Percentiles rank a stretch among this genome's conserved stretches.
Conservation (phyloP, 2,797 vertebrate genomes). For the Paratrypauchen microcephalus region DNA sequence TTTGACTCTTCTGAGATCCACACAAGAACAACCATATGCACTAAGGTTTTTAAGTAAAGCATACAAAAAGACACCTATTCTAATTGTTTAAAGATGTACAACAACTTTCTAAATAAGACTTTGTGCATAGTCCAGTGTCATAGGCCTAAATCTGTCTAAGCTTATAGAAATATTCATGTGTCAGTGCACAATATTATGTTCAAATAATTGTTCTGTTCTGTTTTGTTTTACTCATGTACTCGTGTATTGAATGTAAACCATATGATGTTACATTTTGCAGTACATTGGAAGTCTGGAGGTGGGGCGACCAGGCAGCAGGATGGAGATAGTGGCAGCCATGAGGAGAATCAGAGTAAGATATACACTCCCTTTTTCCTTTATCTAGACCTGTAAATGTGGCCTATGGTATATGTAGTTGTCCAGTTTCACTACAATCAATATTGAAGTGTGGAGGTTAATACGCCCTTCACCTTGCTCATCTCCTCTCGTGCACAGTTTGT, state of each 20-base stretch:
- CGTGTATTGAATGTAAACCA: neutral
- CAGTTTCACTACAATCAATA: neutral
- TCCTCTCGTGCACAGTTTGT: conserved; percentile 19
- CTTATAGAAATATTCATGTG: neutral
- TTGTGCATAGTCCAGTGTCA: neutral
- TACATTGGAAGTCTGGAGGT: conserved; percentile 97
- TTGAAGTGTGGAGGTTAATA: neutral
- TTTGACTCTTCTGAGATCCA: neutral
- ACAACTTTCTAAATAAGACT: neutral
- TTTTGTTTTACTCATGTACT: neutral
- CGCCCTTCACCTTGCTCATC: conserved; percentile 2
- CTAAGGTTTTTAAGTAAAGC: neutral
- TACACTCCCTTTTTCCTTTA: conserved; percentile 7
- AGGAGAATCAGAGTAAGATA: conserved; percentile 91
- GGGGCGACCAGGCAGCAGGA: conserved; percentile 90
- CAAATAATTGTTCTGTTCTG: neutral
- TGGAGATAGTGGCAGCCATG: conserved; percentile 98
- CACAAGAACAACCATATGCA: neutral
- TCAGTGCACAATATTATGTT: neutral
- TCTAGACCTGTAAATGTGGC: conserved; percentile 13
- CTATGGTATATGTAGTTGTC: neutral
- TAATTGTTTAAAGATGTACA: neutral
- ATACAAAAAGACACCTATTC: neutral
- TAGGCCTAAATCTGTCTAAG: neutral
- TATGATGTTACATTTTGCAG: conserved; percentile 66